Percentiles rank a stretch among this genome's conserved stretches.
phyloP scores from a whole-genome alignment of 2,113 vertebrate species.

The Pterocles gutturalis region DNA sequence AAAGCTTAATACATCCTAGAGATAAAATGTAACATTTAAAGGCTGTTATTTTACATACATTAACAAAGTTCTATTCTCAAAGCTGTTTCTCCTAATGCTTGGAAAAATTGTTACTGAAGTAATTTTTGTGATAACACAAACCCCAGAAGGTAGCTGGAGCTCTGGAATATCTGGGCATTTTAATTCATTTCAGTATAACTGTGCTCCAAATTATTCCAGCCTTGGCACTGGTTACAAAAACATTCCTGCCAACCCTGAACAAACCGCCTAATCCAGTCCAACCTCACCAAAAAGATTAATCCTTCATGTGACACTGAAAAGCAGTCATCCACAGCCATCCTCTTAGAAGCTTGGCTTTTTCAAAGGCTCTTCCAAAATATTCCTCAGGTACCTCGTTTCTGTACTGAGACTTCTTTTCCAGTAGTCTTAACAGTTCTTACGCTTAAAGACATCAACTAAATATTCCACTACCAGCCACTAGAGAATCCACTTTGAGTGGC shows the following conservation, averaged over 20 bases:
- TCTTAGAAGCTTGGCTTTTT: not conserved
- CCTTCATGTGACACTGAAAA: conserved; percentile 7
- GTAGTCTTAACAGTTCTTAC: not conserved
- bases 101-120: not conserved
- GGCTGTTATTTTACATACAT: not conserved
- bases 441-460: not conserved
- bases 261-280: conserved; percentile 3
- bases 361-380: not conserved
- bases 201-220: not conserved
- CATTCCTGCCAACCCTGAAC: not conserved
- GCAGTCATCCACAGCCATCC: not conserved
- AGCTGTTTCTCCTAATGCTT: not conserved
- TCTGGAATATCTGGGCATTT: not conserved
- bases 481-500: not conserved
- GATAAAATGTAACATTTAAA: not conserved
- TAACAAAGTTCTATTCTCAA: not conserved
- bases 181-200: not conserved
- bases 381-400: not conserved
- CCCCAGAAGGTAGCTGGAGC: not conserved
- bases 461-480: not conserved
- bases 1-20: not conserved
- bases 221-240: not conserved
- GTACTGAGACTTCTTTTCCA: not conserved
- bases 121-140: not conserved
- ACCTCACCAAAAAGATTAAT: not conserved